phyloP scores from a whole-genome alignment of 2,113 vertebrate genomes.

The mouse (Mus musculus) region GRCm39 chr12:112869001-112869500 shows the following conservation, averaged over 20 bases:
- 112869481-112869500: no score
- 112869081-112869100: not conserved
- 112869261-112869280: not conserved
- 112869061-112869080: not conserved
- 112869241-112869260: not conserved
- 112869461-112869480: not conserved
- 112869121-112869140: not conserved
- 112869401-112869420: not conserved
- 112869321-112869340: not conserved
- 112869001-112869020: not conserved
- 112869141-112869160: not conserved
- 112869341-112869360: not conserved
- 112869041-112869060: not conserved
- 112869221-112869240: no score
- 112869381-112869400: no score
- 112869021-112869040: no score
- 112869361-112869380: not conserved
- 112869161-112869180: rapidly evolving
- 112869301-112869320: not conserved
- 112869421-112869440: not conserved
- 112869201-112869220: not conserved
- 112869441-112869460: no score
- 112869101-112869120: not conserved
- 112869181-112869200: rapidly evolving
- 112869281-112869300: not conserved